phyloP scores from a whole-genome alignment of 2,888 invertebrate genomes.

The Theretra japonica region DNA sequence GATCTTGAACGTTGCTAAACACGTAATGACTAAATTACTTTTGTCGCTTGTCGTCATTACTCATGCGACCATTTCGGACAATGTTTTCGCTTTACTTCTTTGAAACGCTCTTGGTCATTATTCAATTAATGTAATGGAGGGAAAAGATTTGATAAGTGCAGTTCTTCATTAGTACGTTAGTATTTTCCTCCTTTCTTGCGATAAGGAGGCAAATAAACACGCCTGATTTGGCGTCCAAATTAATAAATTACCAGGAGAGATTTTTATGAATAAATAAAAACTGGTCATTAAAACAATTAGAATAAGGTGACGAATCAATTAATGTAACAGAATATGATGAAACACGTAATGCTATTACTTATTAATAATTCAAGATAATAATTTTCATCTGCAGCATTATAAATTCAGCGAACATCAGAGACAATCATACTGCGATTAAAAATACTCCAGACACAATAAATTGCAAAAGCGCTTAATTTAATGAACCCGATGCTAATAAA shows the following conservation, averaged over 20 bases:
- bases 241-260: too few relatives aligned
- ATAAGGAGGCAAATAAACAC: too few relatives aligned
- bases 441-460: conserved; percentile 9
- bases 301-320: too few relatives aligned
- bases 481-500: neutral
- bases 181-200: neutral
- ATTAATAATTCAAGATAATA: too few relatives aligned
- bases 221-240: too few relatives aligned
- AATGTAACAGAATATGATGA: too few relatives aligned
- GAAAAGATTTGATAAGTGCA: neutral
- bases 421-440: neutral
- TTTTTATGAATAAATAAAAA: too few relatives aligned
- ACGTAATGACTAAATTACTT: conserved; percentile 28
- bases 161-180: neutral
- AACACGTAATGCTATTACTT: too few relatives aligned
- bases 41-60: conserved; percentile 1
- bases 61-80: conserved; percentile 12
- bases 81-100: neutral
- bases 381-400: neutral
- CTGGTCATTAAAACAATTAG: too few relatives aligned
- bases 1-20: conserved; percentile 18
- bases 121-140: neutral
- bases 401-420: neutral
- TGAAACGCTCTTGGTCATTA: neutral
- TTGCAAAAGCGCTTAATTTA: conserved; percentile 1